Percentiles rank a stretch among this genome's conserved stretches.
These are phyloP conservation scores for Smutsia gigantea DNA, from an alignment of 2,797 vertebrate species.

Conservation along the genomic window DNA sequence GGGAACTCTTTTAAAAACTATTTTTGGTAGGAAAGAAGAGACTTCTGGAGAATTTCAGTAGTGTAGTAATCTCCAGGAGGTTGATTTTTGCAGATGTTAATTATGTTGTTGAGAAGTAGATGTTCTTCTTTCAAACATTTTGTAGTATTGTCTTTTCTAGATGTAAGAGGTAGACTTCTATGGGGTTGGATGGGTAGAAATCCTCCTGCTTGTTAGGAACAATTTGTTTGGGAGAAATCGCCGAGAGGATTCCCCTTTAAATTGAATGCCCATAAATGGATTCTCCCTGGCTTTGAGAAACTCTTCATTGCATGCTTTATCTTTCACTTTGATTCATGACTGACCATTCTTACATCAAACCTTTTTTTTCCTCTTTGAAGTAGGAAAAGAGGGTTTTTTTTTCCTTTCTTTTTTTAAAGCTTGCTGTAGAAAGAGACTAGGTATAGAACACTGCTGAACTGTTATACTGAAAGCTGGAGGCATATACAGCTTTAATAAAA, in stretches of 20 bases:
- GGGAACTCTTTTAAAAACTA: conserved; percentile 20
- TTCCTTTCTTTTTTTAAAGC: neutral
- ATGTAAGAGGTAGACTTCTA: neutral
- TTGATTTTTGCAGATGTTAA: conserved; percentile 52
- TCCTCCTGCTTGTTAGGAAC: conserved; percentile 32
- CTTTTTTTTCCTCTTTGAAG: conserved; percentile 69
- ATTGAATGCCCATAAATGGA: conserved; percentile 61
- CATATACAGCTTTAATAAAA: conserved; percentile 60
- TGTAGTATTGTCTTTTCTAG: conserved; percentile 27
- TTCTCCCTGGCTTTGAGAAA: conserved; percentile 70
- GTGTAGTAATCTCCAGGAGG: neutral
- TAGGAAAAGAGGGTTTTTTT: conserved; percentile 38
- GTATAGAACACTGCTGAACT: conserved; percentile 67
- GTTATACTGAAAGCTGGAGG: conserved; percentile 53
- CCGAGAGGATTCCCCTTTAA: conserved; percentile 61
- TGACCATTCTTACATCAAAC: conserved; percentile 72
- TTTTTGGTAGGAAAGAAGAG: conserved; percentile 8
- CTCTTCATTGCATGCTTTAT: conserved; percentile 59
- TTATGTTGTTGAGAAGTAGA: conserved; percentile 43
- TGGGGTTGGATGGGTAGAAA: neutral
- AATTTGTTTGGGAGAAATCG: conserved; percentile 57
- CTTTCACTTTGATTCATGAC: conserved; percentile 72
- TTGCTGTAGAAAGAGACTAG: conserved; percentile 46
- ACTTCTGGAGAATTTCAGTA: conserved; percentile 12
- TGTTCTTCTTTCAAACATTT: conserved; percentile 23